Base-by-base conservation (phyloP, 2,113 vertebrate genomes). In the Lampris incognitus region DNA sequence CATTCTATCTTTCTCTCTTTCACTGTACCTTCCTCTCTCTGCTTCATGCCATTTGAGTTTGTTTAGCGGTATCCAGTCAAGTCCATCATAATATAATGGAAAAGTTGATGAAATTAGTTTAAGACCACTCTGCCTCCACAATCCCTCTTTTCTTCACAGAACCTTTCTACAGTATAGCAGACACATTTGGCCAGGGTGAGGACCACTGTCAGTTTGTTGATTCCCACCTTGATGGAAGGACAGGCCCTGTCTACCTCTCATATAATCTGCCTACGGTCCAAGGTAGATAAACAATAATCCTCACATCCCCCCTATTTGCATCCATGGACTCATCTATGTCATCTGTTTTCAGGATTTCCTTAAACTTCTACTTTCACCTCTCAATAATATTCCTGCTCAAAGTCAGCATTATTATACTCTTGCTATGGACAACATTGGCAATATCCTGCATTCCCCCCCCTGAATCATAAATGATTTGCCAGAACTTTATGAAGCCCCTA, bases 151-250 rank as follows among this genome's bases (percentile, higher is more conserved):
- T 1, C 0, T 59, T 61, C 85, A 57, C 92, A 99, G 98, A 97
- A 68, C 96, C 95, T 0, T 99, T 99, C 92, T 97, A 98, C 84
- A 98, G 95, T 85, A 94, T 99, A 50, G 97, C 96, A 63, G 98
- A 99, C 81, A 96, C 97, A 67, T 95, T 95, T 91, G 98, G 98
- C 63, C 94, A 96, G 85, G 97, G 98, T 0, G 98, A 99, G 78
- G 98, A 99, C 90, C 98, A 99, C 74, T 99, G 98, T 85, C 98
- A 99, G 63, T 99, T 99, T 93, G 98, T 99, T 83, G 98, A 99
- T 91, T 99, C 98, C 11, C 95, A 99, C 84, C 88, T 96, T 80
- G 97, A 98, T 1, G 98, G 98, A 87, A 95, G 97, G 91, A 99
- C 98, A 0, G 98, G 97, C 72, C 97, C 97, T 11, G 93, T 95